Evolutionary conservation across 64 coral and sea anemone species (phyloP), one percentile per base, ranked within the genome.

Genomic region (Cladopsammia gracilis): DNA sequence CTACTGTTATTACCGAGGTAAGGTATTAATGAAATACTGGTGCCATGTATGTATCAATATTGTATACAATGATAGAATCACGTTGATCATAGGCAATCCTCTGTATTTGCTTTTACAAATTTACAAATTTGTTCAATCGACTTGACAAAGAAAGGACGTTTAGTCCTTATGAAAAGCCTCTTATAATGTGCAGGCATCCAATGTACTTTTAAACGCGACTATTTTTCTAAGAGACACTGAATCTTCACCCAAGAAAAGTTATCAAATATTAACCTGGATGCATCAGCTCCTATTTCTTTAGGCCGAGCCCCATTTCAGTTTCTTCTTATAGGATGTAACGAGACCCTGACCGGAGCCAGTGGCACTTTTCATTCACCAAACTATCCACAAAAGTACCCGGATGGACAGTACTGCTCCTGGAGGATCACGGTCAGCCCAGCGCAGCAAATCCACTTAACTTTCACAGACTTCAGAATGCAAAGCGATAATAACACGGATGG

Each of bases 1-100:
- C 19, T 95, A 95, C 71, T 95, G 93, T 78, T 95, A 95, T 15
- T 95, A 95, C 26, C 89, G 15, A 16, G 81, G 93, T 95, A n/a
- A 86, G 93, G 53, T 1, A 56, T 12, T 5, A 56, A 3, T 56
- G 53, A 10, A 54, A 11, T 54, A 54, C n/a, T n/a, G n/a, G n/a
- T n/a, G n/a, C n/a, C n/a, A n/a, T n/a, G n/a, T n/a, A n/a, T n/a
- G n/a, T n/a, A n/a, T n/a, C n/a, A n/a, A n/a, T n/a, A n/a, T n/a
- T n/a, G n/a, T n/a, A n/a, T n/a, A n/a, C n/a, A n/a, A n/a, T n/a
- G n/a, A n/a, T n/a, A n/a, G n/a, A n/a, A n/a, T n/a, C n/a, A n/a
- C n/a, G n/a, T n/a, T n/a, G n/a, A n/a, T n/a, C n/a, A n/a, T n/a
- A n/a, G n/a, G n/a, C n/a, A n/a, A n/a, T n/a, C n/a, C n/a, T n/a